A percentile compares a stretch with the other conserved stretches of the same genome.
Conservation (phyloP, 2,797 vertebrate genomes). For the Characodon lateralis region DNA sequence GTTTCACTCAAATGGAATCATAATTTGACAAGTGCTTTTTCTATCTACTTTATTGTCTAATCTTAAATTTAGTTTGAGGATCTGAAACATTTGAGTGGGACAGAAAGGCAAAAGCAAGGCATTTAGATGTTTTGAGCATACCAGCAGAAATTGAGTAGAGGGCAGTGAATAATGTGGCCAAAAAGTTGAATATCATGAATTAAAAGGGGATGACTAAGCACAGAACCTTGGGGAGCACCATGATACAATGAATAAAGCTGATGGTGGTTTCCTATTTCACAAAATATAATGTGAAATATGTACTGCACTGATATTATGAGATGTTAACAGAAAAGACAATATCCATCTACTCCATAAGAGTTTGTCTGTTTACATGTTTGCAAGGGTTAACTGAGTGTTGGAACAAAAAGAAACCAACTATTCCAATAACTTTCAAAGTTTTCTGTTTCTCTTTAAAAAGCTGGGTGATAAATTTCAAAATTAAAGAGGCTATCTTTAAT, state of each 20-base stretch:
- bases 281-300: not conserved
- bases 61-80: not conserved
- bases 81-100: not conserved
- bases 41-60: too few species aligned
- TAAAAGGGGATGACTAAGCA: not conserved
- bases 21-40: too few species aligned
- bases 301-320: not conserved
- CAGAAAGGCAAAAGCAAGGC: not conserved
- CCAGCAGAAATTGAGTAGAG: not conserved
- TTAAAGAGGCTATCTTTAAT: constrained; percentile 35
- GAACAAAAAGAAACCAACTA: not conserved
- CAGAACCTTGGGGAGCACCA: not conserved
- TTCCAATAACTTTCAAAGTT: constrained; percentile 12
- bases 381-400: constrained; percentile 12
- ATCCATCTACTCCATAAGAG: not conserved
- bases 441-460: constrained; percentile 33
- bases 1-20: too few species aligned
- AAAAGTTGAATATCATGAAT: not conserved
- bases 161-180: not conserved
- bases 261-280: not conserved
- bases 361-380: not conserved
- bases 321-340: not conserved
- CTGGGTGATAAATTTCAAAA: constrained; percentile 17
- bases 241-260: not conserved
- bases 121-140: not conserved